Conservation (phyloP, 1,140 invertebrate genomes). For the Apocrypta bakeri region DNA sequence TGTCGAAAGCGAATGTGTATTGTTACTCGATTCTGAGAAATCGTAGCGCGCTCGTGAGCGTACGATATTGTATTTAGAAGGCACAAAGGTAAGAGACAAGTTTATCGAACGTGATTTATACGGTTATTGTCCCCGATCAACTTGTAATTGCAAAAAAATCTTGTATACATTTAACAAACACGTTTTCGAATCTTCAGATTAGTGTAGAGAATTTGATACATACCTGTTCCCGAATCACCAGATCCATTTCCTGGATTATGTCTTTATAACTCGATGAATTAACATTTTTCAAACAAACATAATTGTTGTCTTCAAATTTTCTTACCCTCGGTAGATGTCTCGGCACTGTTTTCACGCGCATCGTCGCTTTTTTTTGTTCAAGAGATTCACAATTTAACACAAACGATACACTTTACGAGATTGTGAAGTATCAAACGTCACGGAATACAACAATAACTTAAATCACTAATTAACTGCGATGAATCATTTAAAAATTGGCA, state of each 20-base stretch:
- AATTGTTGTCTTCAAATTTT: neutral
- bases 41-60: neutral
- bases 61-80: neutral
- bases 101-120: neutral
- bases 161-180: neutral
- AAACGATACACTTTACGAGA: neutral
- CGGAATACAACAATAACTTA: neutral
- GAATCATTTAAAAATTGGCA: neutral
- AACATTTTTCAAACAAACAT: neutral
- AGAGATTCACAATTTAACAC: neutral
- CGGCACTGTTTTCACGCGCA: slow-evolving; percentile 64
- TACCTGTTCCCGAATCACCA: slow-evolving; percentile 21
- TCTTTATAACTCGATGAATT: slow-evolving; percentile 42
- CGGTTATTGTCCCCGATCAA: neutral
- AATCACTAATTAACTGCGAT: neutral
- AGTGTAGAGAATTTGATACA: neutral
- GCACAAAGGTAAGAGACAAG: neutral
- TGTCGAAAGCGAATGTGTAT: neutral
- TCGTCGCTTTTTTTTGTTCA: slow-evolving; percentile 37
- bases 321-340: slow-evolving; percentile 48
- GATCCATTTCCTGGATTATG: slow-evolving; percentile 34
- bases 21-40: neutral
- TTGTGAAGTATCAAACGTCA: too few species aligned
- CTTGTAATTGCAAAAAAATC: neutral
- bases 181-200: too few species aligned